Base-by-base conservation (phyloP, 1,140 invertebrate genomes). In the Dysdera silvatica region DNA sequence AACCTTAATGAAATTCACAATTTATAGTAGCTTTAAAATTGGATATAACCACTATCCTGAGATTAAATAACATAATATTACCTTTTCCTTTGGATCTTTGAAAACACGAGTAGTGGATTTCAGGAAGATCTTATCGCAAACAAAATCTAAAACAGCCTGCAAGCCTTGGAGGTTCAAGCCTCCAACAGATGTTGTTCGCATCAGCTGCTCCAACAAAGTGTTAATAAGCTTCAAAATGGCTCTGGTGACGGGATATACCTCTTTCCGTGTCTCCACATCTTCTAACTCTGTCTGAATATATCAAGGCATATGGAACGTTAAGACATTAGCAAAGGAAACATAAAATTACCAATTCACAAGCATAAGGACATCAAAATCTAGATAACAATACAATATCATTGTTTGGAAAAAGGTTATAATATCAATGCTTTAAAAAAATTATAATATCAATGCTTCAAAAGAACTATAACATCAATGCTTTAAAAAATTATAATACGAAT, bases 81-180 rank as follows among this genome's bases (percentile, higher is more conserved):
- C 79, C 78, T 85, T 86, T 77, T 94, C 89, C 8, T 77, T 78
- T 0, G 81, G 78, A 71, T 85, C 82, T 72, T 87, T 87, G 71
- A 93, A 94, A 0, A 84, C 82, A 4, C 91, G 77, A 16, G 85
- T 82, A 65, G 85, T 82, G 70, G 87, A 89, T 65, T 86, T 84
- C 2, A 93, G 74, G 37, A 94, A 87, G 0, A 95, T 84, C 0
- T 82, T 81, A 68, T 88, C 83, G 10, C 87, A 78, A 24, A 92
- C 82, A 73, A 92, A 94, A 4, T 86, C 82, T 14, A 95, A 74
- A 73, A 95, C 96, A 0, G 91, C 90, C 76, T 91, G 86, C 66
- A 95, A 87, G 2, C 92, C 91, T 2, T 91, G 88, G 45, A 83
- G 82, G n/a, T 91, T 79, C 4, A 83, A 77, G 0, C 89, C 89